A percentile compares a stretch with the other conserved stretches of the same genome.
Evolutionary conservation across 2,797 vertebrate species (phyloP).

Genomic region (Enteromius unitaeniatus): DNA sequence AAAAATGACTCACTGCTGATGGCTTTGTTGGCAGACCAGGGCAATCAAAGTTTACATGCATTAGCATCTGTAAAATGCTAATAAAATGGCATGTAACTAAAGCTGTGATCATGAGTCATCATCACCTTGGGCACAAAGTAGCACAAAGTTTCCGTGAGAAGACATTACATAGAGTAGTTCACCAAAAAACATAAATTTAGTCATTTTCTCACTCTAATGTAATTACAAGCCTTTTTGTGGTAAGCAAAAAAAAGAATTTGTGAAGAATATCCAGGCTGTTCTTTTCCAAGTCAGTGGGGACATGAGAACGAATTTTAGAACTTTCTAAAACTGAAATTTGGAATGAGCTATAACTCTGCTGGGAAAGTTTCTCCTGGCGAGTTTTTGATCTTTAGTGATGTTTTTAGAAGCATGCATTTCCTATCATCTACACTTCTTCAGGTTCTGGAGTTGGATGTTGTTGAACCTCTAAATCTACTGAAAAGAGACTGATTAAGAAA

Average conservation of each 20-base stretch:
- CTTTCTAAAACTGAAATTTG: background rate
- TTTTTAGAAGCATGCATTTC: conserved; percentile 3
- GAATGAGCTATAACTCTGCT: background rate
- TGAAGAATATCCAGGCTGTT: conserved; percentile 2
- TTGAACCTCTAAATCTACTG: background rate
- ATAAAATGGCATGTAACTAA: conserved; percentile 41
- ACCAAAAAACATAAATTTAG: background rate
- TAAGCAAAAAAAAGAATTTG: background rate
- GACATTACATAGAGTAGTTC: background rate
- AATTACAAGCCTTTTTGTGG: background rate
- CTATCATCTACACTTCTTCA: conserved; percentile 8
- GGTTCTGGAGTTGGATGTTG: conserved; percentile 17
- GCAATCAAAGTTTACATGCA: conserved; percentile 39
- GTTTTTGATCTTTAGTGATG: background rate
- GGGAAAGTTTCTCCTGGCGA: conserved; percentile 16
- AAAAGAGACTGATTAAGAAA: conserved; percentile 31
- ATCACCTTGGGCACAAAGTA: conserved; percentile 12
- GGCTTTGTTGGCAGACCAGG: background rate
- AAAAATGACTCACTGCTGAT: conserved; percentile 31
- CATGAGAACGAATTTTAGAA: background rate
- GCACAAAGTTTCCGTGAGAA: conserved; percentile 4
- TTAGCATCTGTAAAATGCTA: conserved; percentile 50
- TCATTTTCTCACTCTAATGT: background rate
- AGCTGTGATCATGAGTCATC: conserved; percentile 12
- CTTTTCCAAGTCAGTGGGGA: background rate